Conservation (phyloP, 2,797 vertebrate species). For the Melanotaenia maccullochi region DNA sequence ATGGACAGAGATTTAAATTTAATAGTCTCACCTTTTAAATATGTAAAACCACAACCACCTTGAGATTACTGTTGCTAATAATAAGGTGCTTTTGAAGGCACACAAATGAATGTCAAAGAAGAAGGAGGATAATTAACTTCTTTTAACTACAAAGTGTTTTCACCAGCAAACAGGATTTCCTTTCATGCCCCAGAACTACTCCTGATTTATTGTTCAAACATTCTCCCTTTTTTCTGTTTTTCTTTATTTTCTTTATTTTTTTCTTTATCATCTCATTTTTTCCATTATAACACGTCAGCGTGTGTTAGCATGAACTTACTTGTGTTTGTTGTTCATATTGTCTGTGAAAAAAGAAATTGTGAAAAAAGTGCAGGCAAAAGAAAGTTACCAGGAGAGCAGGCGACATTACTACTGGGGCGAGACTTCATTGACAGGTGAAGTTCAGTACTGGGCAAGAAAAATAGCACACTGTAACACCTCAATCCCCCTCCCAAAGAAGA, state of each 20-base stretch:
- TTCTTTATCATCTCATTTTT: constrained; percentile 9
- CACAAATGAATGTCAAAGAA: background rate
- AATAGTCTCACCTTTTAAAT: constrained; percentile 19
- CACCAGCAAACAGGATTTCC: constrained; percentile 4
- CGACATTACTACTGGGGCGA: constrained; percentile 29
- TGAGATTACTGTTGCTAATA: constrained; percentile 19
- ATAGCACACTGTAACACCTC: constrained; percentile 7
- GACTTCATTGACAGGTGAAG: constrained; percentile 44
- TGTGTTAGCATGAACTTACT: background rate
- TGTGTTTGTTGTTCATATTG: background rate
- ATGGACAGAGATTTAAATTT: constrained; percentile 10
- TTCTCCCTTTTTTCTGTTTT: background rate
- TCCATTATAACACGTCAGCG: constrained; percentile 19
- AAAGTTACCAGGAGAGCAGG: constrained; percentile 25
- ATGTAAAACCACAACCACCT: constrained; percentile 13
- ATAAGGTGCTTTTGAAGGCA: constrained; percentile 19
- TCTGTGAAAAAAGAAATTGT: background rate
- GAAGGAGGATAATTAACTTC: constrained; percentile 27
- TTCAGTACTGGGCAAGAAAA: constrained; percentile 35
- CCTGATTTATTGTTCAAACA: constrained; percentile 22
- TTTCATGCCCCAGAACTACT: constrained; percentile 13
- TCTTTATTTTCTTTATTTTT: background rate
- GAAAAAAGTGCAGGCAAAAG: constrained; percentile 19
- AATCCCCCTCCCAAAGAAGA: background rate
- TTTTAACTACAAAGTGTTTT: constrained; percentile 34